Evolutionary conservation across 2,888 invertebrate genomes (phyloP).

Genomic region (Electrophaes corylata): DNA sequence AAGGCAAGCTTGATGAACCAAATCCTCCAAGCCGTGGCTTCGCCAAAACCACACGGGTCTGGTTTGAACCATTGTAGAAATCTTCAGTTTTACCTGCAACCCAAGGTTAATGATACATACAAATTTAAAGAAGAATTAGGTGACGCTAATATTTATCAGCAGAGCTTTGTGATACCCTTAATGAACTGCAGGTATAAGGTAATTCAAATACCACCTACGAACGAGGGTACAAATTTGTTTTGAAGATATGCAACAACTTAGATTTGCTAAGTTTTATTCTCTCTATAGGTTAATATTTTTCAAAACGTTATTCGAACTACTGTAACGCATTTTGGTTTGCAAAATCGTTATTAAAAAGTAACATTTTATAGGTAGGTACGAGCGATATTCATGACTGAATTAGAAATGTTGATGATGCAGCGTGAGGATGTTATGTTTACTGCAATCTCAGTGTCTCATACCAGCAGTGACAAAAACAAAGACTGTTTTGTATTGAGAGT

Average conservation of each 20-base stretch:
- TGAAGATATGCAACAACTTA: too few relatives aligned
- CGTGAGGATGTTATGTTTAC: slow-evolving; percentile 43
- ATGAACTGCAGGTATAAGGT: background rate
- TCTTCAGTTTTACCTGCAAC: slow-evolving; percentile 68
- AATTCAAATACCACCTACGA: background rate
- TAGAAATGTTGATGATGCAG: slow-evolving; percentile 60
- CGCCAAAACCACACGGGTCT: slow-evolving; percentile 72
- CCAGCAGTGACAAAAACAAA: background rate
- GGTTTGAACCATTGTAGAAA: slow-evolving; percentile 69
- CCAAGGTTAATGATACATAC: background rate
- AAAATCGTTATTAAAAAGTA: too few relatives aligned
- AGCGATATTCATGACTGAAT: slow-evolving; percentile 26
- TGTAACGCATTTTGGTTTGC: background rate
- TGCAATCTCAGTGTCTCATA: background rate
- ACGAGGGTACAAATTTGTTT: background rate
- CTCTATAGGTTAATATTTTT: too few relatives aligned
- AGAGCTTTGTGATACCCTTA: background rate
- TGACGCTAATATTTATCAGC: background rate
- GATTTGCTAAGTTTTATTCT: too few relatives aligned
- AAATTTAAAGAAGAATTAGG: background rate
- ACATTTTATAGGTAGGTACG: slow-evolving; percentile 12
- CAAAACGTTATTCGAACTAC: background rate
- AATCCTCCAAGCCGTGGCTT: slow-evolving; percentile 77
- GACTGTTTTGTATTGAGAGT: background rate
- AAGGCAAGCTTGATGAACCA: slow-evolving; percentile 67